phyloP scores from a whole-genome alignment of 1,140 invertebrate genomes.

The Lordiphosa collinella region DNA sequence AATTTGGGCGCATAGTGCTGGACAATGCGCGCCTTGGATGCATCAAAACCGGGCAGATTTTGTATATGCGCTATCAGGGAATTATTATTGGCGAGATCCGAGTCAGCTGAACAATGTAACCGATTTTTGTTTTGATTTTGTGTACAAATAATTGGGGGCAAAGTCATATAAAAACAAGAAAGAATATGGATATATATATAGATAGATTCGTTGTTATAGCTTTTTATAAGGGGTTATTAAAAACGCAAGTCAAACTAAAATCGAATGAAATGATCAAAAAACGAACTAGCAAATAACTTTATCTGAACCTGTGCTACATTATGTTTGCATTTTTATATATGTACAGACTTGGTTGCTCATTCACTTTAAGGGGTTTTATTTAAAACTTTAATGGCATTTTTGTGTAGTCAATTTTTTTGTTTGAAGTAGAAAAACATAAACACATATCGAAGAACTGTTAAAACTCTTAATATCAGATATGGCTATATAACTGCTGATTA shows the following conservation, averaged over 20 bases:
- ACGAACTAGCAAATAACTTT: conserved; percentile 30
- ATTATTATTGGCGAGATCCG: conserved; percentile 82
- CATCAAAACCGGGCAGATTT: conserved; percentile 84
- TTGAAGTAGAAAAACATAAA: conserved; percentile 41
- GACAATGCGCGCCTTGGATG: conserved; percentile 83
- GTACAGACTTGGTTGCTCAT: conserved; percentile 18
- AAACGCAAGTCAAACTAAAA: conserved; percentile 11
- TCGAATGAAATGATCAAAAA: conserved; percentile 34
- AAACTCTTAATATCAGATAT: conserved; percentile 32
- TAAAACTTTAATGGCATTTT: conserved; percentile 61
- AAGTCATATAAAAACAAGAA: conserved; percentile 70
- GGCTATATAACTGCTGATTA: conserved; percentile 59
- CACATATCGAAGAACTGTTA: conserved; percentile 19
- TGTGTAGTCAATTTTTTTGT: conserved; percentile 45
- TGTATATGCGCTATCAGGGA: conserved; percentile 84
- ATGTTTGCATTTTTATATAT: neutral
- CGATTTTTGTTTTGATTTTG: conserved; percentile 32
- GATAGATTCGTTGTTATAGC: conserved; percentile 53
- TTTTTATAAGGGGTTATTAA: conserved; percentile 9
- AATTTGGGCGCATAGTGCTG: conserved; percentile 82
- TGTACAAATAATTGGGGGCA: conserved; percentile 52
- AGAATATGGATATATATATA: conserved; percentile 26
- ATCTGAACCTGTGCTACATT: conserved; percentile 7
- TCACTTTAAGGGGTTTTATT: conserved; percentile 1
- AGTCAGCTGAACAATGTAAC: conserved; percentile 70